These are phyloP conservation scores for Microctenopoma lineatum DNA, from an alignment of 2,797 vertebrate genomes.

Conservation along the genomic window DNA sequence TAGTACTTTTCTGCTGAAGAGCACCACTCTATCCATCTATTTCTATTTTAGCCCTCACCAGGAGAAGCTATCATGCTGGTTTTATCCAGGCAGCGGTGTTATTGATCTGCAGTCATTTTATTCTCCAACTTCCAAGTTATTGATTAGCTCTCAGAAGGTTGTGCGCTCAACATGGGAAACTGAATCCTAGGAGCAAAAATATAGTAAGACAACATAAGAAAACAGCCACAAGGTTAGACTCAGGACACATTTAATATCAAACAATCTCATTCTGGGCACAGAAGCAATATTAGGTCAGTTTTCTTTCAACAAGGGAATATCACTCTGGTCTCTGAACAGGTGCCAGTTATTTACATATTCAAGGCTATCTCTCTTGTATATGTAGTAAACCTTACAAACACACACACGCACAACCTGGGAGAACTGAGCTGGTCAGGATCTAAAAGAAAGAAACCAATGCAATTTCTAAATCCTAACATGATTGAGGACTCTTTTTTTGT, in stretches of 20 bases:
- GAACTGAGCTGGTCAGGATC: not conserved
- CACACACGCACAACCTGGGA: conserved; percentile 1
- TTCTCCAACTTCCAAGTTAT: conserved; percentile 68
- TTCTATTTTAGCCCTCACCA: conserved; percentile 26
- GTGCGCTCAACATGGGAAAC: conserved; percentile 50
- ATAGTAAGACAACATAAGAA: conserved; percentile 36
- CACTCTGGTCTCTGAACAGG: conserved; percentile 1
- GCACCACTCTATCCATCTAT: not conserved
- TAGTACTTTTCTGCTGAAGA: conserved; percentile 1
- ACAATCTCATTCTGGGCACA: not conserved
- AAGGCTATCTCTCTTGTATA: not conserved
- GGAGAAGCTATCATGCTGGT: conserved; percentile 45
- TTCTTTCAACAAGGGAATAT: not conserved
- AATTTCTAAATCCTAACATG: conserved; percentile 4
- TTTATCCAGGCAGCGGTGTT: conserved; percentile 50
- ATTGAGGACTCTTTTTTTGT: not conserved
- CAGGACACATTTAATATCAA: conserved; percentile 22
- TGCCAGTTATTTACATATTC: not conserved
- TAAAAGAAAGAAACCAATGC: conserved; percentile 2
- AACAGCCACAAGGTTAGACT: conserved; percentile 31
- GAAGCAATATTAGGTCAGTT: conserved; percentile 4
- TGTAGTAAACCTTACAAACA: not conserved
- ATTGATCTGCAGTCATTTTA: conserved; percentile 70
- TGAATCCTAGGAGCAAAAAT: conserved; percentile 44
- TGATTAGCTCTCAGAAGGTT: conserved; percentile 60